Base-by-base conservation (phyloP, 2,888 invertebrate genomes). In the Sesamia inferens region DNA sequence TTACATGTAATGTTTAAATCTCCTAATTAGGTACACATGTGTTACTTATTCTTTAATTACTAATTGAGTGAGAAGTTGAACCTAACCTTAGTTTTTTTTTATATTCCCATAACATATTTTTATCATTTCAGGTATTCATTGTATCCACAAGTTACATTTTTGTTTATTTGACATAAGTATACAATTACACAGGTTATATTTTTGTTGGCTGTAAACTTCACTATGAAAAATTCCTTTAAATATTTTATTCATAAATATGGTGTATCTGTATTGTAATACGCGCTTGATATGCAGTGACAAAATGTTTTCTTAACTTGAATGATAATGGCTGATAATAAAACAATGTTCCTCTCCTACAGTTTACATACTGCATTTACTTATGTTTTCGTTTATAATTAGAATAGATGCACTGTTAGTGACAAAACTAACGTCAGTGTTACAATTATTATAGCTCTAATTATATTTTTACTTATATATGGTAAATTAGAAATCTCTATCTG, bases 241-340 rank as follows among this genome's bases (percentile, higher is more conserved):
- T 19, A 19, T 31, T 54, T 69, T 8, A 72, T 54, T 39, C 39
- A 47, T 39, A 19, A 44, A 70, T 4, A 16, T 14, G 7, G 39
- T 11, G 10, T 58, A 44, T 58, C 51, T 42, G 14, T 58, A 64
- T 39, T n/a, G 24, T 47, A n/a, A 61, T 24, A 44, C 31, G 44
- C 39, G n/a, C 39, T 54, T 58, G 67, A 13, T 31, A 61, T 59
- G 42, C 42, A 13, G 24, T 57, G 22, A 48, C 57, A 14, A 59
- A 73, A 63, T 55, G 63, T 64, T 79, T 57, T 66, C 66, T 51
- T 57, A 70, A 59, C 31, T n/a, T n/a, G 54, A 24, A 48, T 73
- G 64, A 78, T 80, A 78, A 79, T 66, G 6, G 55, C 31, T 70
- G 79, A 78, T 76, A 65, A 65, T 44, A 22, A 48, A 55, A 78